phyloP scores from a whole-genome alignment of 2,888 invertebrate genomes.

The Dyspetes luteomarginatus region DNA sequence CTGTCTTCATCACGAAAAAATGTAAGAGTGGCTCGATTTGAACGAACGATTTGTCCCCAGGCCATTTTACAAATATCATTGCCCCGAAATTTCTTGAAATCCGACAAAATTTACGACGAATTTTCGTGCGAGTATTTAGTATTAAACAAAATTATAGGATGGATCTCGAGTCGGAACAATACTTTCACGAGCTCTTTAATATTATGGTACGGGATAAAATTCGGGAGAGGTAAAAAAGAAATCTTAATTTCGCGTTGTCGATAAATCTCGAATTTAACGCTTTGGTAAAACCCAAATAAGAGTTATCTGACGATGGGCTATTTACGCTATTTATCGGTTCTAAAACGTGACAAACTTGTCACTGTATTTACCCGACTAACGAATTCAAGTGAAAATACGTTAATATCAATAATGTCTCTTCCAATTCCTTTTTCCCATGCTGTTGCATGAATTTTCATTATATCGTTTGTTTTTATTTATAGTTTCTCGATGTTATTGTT shows the following conservation, averaged over 20 bases:
- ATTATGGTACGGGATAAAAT: conserved; percentile 63
- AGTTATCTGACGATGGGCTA: not conserved
- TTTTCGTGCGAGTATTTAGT: conserved; percentile 21
- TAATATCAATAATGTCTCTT: not conserved
- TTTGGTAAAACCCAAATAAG: conserved; percentile 36
- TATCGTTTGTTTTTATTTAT: conserved; percentile 14
- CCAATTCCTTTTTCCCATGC: not conserved
- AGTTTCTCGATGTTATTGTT: conserved; percentile 60
- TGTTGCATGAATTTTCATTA: conserved; percentile 38
- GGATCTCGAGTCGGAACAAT: conserved; percentile 78
- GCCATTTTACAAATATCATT: not conserved
- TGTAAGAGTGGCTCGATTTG: conserved; percentile 85
- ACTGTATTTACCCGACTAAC: conserved; percentile 6
- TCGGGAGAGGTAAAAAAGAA: conserved; percentile 52
- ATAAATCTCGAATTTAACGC: conserved; percentile 13
- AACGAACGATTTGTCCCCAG: not conserved
- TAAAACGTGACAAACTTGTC: not conserved
- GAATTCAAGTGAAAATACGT: conserved; percentile 3
- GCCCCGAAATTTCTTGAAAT: not conserved
- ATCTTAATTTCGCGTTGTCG: conserved; percentile 23
- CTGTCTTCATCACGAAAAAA: conserved; percentile 90
- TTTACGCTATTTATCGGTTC: not conserved
- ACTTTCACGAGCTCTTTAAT: conserved; percentile 80
- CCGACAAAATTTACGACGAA: conserved; percentile 42
- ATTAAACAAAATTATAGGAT: conserved; percentile 72